These are phyloP conservation scores for Indicator maculatus DNA, from an alignment of 2,113 vertebrate species.

Conservation along the genomic window DNA sequence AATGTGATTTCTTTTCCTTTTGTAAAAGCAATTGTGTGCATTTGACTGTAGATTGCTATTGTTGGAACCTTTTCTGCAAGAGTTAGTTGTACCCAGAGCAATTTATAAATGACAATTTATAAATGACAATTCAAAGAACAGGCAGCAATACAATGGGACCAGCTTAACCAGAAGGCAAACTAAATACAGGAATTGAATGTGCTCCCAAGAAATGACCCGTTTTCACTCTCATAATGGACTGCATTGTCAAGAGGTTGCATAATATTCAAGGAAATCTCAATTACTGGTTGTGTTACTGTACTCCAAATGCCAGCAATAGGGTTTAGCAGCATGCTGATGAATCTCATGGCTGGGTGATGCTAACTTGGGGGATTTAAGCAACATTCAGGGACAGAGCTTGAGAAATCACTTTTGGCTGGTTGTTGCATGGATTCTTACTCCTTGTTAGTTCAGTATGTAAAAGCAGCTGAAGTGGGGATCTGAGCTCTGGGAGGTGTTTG, in stretches of 20 bases:
- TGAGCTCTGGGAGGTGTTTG: background rate
- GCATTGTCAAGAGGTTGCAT: background rate
- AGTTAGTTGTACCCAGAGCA: background rate
- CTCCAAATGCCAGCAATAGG: background rate
- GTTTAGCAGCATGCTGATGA: background rate
- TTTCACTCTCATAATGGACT: conserved; percentile 2
- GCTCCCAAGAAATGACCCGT: background rate
- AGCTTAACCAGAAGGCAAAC: background rate
- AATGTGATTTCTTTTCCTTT: conserved; percentile 29
- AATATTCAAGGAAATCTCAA: background rate
- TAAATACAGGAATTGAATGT: background rate
- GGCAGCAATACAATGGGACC: background rate
- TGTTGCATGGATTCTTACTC: background rate
- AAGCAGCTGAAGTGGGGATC: background rate
- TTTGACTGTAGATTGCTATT: conserved; percentile 4
- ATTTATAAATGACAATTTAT: conserved; percentile 4
- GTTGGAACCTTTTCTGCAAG: background rate
- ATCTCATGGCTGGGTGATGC: background rate
- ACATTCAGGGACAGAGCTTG: background rate
- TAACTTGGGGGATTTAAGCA: background rate
- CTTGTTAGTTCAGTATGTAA: background rate
- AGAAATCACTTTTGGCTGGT: background rate
- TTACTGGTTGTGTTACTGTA: background rate
- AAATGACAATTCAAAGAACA: background rate
- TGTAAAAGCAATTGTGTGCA: conserved; percentile 14